Evolutionary conservation across 1,140 invertebrate genomes (phyloP), one percentile per base, ranked within the genome.

Genomic region (Temnothorax nylanderi): DNA sequence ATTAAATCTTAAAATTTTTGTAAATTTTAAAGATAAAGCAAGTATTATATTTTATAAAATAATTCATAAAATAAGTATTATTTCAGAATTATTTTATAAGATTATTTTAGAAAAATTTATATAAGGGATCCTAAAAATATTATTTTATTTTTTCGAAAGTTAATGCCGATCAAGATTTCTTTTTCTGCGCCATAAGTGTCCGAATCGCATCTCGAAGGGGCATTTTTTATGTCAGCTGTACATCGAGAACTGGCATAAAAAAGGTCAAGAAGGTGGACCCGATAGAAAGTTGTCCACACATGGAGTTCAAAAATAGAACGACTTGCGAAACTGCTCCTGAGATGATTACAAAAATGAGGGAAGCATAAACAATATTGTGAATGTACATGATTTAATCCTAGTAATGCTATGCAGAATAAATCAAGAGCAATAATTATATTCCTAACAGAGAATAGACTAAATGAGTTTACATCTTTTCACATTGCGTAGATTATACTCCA

Each of bases 211-310:
- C 37, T 82, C 32, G 11, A 34, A 34, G 26, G 1, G 34, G 6
- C 21, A 82, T 82, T 82, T 82, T 81, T 82, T 60, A 72, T 74
- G 26, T 3, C 54, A 60, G 41, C 41, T 47, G 26, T 60, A 71
- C 21, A 37, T 82, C 44, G 37, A 72, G 44, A 84, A 74, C 44
- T 65, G 44, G 8, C 44, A 58, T 32, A 26, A 26, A 26, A 26
- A 26, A 51, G 67, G 49, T 54, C 26, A 49, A 74, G 37, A 51
- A 56, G 58, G 64, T 75, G n/a, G n/a, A 32, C 32, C 60, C 3
- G 56, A 74, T 80, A 85, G 86, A 74, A 76, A 87, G 74, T 85
- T 65, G 67, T 85, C 67, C 71, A 58, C 80, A 85, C 80, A 76
- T 87, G 56, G 85, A 87, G 69, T 56, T 75, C 58, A 56, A 21